Evolutionary conservation across 2,888 invertebrate species (phyloP), one percentile per base, ranked within the genome.

Genomic region (Conus canariensis): DNA sequence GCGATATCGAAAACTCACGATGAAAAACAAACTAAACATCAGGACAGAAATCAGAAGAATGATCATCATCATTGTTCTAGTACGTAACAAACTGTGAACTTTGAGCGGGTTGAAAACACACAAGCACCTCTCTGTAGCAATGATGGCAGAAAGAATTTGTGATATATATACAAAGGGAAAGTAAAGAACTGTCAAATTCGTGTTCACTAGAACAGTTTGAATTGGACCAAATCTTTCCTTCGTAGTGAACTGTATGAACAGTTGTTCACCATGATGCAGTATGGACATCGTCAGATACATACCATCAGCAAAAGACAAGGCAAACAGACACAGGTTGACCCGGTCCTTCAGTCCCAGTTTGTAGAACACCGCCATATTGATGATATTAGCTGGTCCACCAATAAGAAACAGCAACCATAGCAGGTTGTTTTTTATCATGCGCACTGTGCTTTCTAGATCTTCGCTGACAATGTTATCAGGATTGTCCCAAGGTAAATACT

Each of bases 361-460:
- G 74, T 74, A 74, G 25, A 74, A 74, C 74, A 74, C 74, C 74
- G 74, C 25, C 74, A 74, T 74, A 25, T 74, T 74, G 74, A 74
- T 74, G 74, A 74, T n/a, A n/a, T 74, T 74, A 10, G 74, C 74
- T 8, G 74, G 74, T 0, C 22, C n/a, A n/a, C 74, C 74, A 74
- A 74, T 74, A 22, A 74, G 74, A 74, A 25, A 74, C n/a, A 74
- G 74, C n/a, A 74, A 10, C 10, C 74, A 22, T 10, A 74, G 74
- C 22, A 74, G 22, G 25, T 22, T 74, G 74, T 74, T 74, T n/a
- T 74, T 74, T 7, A 74, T n/a, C n/a, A 22, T 74, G 74, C 74
- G 74, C 74, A 74, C 10, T 22, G n/a, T n/a, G n/a, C 10, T n/a
- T 74, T 74, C 74, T 10, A n/a, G 10, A 22, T 22, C 74, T 25